Evolutionary conservation across 2,888 invertebrate species (phyloP), one percentile per base, ranked within the genome.

Genomic region (Petrolisthes manimaculis): DNA sequence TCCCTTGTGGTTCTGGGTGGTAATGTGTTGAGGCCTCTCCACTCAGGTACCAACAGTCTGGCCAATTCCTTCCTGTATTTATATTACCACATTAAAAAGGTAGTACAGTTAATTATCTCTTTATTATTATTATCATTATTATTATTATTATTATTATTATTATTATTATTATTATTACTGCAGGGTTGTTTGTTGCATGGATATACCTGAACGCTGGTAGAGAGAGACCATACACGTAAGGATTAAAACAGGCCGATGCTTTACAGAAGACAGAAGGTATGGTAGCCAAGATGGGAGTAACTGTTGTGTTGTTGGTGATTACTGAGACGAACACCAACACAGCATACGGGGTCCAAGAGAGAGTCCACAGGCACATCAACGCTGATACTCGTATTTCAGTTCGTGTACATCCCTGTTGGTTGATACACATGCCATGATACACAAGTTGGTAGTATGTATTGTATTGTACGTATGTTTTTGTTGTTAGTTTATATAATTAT

Each of bases 321-420:
- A 84, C 75, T 3, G 84, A 74, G 6, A 80, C 53, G 14, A 84
- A 24, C 54, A 88, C 84, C 14, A 88, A 37, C 3, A 88, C 6
- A 18, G 84, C 88, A 24, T 88, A 88, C 3, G 88, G 88, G 61
- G 88, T 84, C 88, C 88, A 88, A 0, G 88, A 84, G n/a, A 84
- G 12, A 2, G 81, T 61, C 88, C 88, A 88, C 21, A 88, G 75
- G 5, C n/a, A n/a, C 88, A 84, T 75, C 8, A 88, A 54, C 9
- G 54, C 69, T 4, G 77, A 83, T 18, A 83, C 79, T 8, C 87
- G 77, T 54, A 37, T 74, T 83, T 77, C 81, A 0, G 78, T 37
- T 37, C 37, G 37, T 37, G 37, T 37, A 37, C 37, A 37, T 37
- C 37, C 37, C 37, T 37, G 37, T 37, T 37, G 37, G 37, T 37